Conservation (phyloP, 2,797 vertebrate genomes). For the Amphiprion clarkii region DNA sequence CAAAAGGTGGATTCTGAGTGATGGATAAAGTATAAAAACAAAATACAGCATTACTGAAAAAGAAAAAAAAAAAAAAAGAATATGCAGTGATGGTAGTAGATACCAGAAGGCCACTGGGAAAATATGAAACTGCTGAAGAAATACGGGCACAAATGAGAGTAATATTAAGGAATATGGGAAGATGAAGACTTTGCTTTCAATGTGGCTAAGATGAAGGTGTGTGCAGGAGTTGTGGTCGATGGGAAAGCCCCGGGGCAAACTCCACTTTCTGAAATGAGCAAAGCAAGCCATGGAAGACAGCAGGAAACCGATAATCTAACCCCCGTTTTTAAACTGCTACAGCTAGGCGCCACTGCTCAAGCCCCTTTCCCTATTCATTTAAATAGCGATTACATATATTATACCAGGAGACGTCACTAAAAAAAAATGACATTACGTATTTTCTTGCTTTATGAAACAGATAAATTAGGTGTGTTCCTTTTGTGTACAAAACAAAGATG, state of each 20-base stretch:
- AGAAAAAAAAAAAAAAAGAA: conserved; percentile 1
- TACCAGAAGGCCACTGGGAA: conserved; percentile 14
- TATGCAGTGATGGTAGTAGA: conserved; percentile 7
- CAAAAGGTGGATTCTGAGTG: conserved; percentile 35
- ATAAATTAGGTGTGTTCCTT: conserved; percentile 18
- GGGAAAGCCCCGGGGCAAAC: conserved; percentile 50
- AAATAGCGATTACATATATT: conserved; percentile 10
- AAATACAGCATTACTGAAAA: conserved; percentile 13
- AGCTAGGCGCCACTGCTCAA: conserved; percentile 34
- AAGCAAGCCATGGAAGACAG: conserved; percentile 67
- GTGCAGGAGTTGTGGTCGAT: conserved; percentile 34
- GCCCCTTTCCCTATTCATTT: conserved; percentile 15
- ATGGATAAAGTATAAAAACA: conserved; percentile 39
- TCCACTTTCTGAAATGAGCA: conserved; percentile 63
- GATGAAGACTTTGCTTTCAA: conserved; percentile 19
- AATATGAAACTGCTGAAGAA: conserved; percentile 21
- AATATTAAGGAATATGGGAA: conserved; percentile 1
- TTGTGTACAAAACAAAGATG: not conserved
- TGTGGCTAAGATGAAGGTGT: conserved; percentile 34
- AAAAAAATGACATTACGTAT: conserved; percentile 1
- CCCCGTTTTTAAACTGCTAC: conserved; percentile 10
- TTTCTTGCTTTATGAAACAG: conserved; percentile 1
- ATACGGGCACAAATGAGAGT: conserved; percentile 17
- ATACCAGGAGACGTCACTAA: conserved; percentile 19
- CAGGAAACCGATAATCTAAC: conserved; percentile 46